Percentiles rank a stretch among this genome's conserved stretches.
These are phyloP conservation scores for Botia kubotai DNA, from an alignment of 2,797 vertebrate genomes.

Conservation along the genomic window DNA sequence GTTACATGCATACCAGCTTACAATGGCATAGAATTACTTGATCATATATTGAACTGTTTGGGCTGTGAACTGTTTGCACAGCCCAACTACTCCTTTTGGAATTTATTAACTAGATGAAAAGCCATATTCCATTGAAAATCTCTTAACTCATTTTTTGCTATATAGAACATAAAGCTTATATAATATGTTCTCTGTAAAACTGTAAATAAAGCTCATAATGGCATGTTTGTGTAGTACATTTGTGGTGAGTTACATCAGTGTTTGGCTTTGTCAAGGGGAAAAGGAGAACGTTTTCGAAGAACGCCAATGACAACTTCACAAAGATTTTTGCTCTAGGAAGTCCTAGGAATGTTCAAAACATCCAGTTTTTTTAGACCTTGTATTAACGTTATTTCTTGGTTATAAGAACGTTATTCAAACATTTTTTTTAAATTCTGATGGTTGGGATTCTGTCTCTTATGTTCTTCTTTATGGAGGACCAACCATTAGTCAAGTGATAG, in stretches of 20 bases:
- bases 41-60: background rate
- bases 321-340: background rate
- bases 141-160: background rate
- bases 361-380: too few species aligned
- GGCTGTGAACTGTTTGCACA: too few species aligned
- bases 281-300: background rate
- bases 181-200: too few species aligned
- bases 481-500: slow-evolving; percentile 23
- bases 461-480: background rate
- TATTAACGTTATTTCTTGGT: too few species aligned
- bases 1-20: background rate
- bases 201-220: background rate
- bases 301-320: background rate
- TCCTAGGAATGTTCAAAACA: too few species aligned
- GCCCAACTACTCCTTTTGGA: too few species aligned
- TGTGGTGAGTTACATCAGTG: background rate
- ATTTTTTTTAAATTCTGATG: too few species aligned
- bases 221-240: background rate
- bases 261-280: background rate
- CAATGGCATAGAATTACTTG: background rate
- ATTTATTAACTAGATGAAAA: too few species aligned
- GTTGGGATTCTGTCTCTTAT: background rate
- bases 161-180: too few species aligned
- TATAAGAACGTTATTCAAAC: too few species aligned
- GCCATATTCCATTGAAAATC: background rate